These are phyloP conservation scores for Nothocercus nigrocapillus DNA, from an alignment of 2,113 vertebrate genomes.

Conservation along the genomic window DNA sequence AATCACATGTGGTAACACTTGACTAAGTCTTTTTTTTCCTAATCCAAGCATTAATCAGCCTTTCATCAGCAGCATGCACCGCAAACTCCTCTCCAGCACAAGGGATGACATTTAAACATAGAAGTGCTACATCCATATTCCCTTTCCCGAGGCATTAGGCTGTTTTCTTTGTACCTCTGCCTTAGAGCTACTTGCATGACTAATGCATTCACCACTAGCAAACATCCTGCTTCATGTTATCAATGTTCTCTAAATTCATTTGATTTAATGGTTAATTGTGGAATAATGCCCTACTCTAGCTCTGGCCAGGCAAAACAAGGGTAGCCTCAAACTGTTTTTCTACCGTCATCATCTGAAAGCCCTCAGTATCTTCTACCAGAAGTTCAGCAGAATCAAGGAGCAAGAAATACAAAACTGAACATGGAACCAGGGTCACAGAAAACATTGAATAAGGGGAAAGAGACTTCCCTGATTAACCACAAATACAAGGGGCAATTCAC, in stretches of 20 bases:
- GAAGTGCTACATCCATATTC: neutral
- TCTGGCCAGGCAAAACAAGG: neutral
- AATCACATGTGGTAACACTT: neutral
- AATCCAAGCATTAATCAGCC: neutral
- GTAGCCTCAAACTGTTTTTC: neutral
- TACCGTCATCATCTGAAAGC: neutral
- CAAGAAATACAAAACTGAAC: neutral
- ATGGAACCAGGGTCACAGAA: constrained; percentile 2
- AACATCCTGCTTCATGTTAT: neutral
- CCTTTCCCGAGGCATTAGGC: neutral
- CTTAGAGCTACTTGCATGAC: neutral
- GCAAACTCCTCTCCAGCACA: neutral
- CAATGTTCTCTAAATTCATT: neutral
- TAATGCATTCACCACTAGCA: neutral
- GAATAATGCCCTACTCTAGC: neutral
- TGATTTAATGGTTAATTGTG: neutral
- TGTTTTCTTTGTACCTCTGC: neutral
- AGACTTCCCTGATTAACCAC: neutral
- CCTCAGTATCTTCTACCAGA: neutral
- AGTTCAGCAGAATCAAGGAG: neutral
- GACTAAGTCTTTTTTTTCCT: neutral
- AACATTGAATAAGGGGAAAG: neutral
- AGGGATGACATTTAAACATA: neutral
- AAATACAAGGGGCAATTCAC: neutral
- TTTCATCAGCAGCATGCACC: neutral